phyloP scores from a whole-genome alignment of 2,797 vertebrate species.

The Sebastes alutus region DNA sequence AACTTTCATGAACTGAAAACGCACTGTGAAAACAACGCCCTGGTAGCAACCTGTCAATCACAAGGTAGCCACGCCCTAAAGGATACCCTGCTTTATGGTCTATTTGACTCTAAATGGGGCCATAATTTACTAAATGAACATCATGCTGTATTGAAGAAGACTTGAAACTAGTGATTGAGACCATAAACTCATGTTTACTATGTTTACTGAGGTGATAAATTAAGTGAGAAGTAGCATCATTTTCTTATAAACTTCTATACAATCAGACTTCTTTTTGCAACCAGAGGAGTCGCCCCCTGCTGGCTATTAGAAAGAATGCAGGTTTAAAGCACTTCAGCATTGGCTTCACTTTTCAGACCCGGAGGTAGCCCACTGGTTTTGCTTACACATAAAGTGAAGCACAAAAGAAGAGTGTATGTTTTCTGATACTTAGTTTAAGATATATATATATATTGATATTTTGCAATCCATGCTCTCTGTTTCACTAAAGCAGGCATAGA shows the following conservation, averaged over 20 bases:
- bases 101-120: too few relatives aligned
- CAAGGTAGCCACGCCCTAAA: too few relatives aligned
- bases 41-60: too few relatives aligned
- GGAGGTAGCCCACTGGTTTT: neutral
- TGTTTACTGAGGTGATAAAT: too few relatives aligned
- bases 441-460: neutral
- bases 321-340: neutral
- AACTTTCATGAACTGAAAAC: neutral
- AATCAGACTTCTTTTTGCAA: too few relatives aligned
- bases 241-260: fast-evolving
- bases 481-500: neutral
- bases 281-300: too few relatives aligned
- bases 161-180: too few relatives aligned
- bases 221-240: fast-evolving
- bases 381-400: too few relatives aligned
- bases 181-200: too few relatives aligned
- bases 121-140: too few relatives aligned
- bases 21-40: neutral
- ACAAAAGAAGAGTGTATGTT: neutral
- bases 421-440: neutral
- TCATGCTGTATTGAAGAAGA: too few relatives aligned
- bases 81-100: too few relatives aligned
- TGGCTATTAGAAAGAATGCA: neutral
- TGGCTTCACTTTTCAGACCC: neutral
- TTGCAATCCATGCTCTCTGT: neutral